These are phyloP conservation scores for Xenops minutus DNA, from an alignment of 2,797 vertebrate genomes.

Conservation along the genomic window DNA sequence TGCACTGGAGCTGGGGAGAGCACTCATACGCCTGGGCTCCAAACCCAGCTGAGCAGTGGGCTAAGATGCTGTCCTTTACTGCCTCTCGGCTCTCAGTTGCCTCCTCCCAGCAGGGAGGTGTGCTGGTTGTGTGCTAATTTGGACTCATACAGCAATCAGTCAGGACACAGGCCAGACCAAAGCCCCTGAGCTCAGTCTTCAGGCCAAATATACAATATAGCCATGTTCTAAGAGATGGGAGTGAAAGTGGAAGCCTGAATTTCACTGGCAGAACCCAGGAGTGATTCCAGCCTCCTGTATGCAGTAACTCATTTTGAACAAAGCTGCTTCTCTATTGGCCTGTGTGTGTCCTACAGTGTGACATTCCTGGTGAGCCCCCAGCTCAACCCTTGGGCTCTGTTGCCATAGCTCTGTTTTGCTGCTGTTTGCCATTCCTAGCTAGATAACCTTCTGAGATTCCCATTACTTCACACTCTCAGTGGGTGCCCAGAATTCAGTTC, in stretches of 20 bases:
- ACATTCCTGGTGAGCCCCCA: not conserved
- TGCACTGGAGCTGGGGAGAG: not conserved
- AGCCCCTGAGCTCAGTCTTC: not conserved
- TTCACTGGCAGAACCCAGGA: not conserved
- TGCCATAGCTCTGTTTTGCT: constrained; percentile 53
- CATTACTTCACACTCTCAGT: not conserved
- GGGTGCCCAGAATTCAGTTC: not conserved
- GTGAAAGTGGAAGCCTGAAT: not conserved
- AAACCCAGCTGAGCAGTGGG: not conserved
- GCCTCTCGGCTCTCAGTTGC: not conserved
- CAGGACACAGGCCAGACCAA: not conserved
- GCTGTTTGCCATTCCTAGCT: constrained; percentile 31
- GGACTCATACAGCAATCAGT: not conserved
- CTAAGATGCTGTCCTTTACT: not conserved
- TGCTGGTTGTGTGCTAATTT: not conserved
- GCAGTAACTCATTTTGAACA: not conserved
- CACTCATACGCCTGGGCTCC: not conserved
- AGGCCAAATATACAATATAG: not conserved
- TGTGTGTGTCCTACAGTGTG: not conserved
- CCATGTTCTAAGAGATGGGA: not conserved
- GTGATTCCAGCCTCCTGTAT: not conserved
- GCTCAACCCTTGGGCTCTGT: not conserved
- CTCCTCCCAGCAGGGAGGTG: not conserved
- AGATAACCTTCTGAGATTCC: constrained; percentile 29
- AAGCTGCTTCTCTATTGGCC: not conserved